These are phyloP conservation scores for Allacma fusca DNA, from an alignment of 2,888 invertebrate species.

Conservation along the genomic window DNA sequence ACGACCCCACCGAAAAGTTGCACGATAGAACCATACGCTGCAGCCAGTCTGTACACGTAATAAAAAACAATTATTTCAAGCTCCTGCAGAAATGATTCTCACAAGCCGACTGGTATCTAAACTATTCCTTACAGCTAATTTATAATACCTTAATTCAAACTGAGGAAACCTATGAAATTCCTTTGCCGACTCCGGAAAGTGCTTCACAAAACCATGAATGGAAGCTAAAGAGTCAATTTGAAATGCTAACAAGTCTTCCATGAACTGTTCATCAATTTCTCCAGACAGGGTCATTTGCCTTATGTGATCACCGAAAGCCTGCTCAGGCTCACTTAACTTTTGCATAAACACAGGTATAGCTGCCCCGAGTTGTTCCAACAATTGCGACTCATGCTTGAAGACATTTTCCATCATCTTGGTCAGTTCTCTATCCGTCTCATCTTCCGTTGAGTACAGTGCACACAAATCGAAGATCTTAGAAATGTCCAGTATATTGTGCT, in stretches of 20 bases:
- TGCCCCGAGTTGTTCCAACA: slow-evolving; percentile 61
- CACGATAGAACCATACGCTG: slow-evolving; percentile 51
- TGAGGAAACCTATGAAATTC: slow-evolving; percentile 47
- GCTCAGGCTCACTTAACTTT: slow-evolving; percentile 33
- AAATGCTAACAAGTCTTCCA: slow-evolving; percentile 75
- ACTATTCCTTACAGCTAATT: too few species aligned
- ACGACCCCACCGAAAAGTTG: slow-evolving; percentile 50
- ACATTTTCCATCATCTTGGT: slow-evolving; percentile 73
- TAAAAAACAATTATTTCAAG: too few species aligned
- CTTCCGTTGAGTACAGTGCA: slow-evolving; percentile 75
- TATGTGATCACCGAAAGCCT: slow-evolving; percentile 36
- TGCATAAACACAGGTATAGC: slow-evolving; percentile 36
- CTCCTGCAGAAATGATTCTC: too few species aligned
- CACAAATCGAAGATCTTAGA: slow-evolving; percentile 83
- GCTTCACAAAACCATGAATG: slow-evolving; percentile 74
- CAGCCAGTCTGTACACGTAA: slow-evolving; percentile 53
- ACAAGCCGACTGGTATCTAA: too few species aligned
- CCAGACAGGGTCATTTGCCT: slow-evolving; percentile 38
- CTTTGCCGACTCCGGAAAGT: slow-evolving; percentile 69
- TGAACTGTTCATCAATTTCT: slow-evolving; percentile 53
- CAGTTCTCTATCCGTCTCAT: slow-evolving; percentile 71
- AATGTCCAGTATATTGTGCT: slow-evolving; percentile 82
- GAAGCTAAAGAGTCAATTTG: slow-evolving; percentile 76
- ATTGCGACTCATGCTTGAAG: slow-evolving; percentile 67
- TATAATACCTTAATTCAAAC: slow-evolving; percentile 43